Base-by-base conservation (phyloP, 2,797 vertebrate species). In the Eulemur albifrons region DNA sequence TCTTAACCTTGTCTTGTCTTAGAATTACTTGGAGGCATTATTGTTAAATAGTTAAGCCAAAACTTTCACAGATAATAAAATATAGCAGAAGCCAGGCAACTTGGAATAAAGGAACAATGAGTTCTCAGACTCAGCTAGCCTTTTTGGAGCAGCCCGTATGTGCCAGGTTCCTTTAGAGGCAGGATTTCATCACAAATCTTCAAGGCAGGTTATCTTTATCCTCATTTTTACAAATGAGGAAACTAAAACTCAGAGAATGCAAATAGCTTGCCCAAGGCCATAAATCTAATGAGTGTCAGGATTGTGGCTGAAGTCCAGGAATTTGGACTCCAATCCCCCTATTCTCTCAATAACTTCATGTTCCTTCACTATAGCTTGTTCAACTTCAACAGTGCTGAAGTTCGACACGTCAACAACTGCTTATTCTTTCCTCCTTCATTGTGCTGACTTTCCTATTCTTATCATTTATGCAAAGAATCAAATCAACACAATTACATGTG, bases 351-450 rank as follows among this genome's bases (percentile, higher is more conserved):
- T 75, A 86, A 43, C 9, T 79, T 86, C n/a, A 11, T 6, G 13
- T 30, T 6, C 13, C 23, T 76, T 72, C 35, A 21, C 38, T 20
- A 32, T 17, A 59, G 15, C 7, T 50, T 43, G 35, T 5, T 59
- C 52, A 61, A 40, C 11, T 76, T 75, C 18, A 38, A 17, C 18
- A 79, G n/a, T 40, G 27, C 82, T 65, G 15, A 48, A 11, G 21
- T 84, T 85, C 13, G 63, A 69, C 32, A 63, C 90, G 89, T 86
- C 13, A 54, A 59, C 32, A 69, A 30, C 15, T 61, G 9, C 54
- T 90, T 92, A 84, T 61, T 65, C 30, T 88, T 81, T 57, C 54
- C 38, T 80, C 13, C 13, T 96, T 91, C 83, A 63, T 79, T 93
- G 1, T 79, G 5, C 35, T 95, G 32, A 81, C 32, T 87, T 87